Percentiles rank a stretch among this genome's conserved stretches.
These are phyloP conservation scores for Exocentrus adspersus DNA, from an alignment of 2,888 invertebrate species.

Conservation along the genomic window DNA sequence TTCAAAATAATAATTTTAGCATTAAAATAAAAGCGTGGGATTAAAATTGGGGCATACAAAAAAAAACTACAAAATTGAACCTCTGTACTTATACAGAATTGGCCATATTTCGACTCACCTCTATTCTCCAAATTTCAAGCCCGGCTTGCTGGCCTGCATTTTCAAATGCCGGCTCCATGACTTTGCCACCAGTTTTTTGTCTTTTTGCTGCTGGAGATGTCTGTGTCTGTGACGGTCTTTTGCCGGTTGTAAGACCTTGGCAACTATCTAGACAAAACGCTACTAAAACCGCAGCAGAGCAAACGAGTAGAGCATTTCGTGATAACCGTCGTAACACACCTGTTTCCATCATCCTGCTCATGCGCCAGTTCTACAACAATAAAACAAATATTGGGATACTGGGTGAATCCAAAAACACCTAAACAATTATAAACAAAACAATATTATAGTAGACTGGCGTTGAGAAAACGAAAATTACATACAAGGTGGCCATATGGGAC, in stretches of 20 bases:
- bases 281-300: constrained; percentile 3
- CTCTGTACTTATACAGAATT: not conserved
- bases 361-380: constrained; percentile 32
- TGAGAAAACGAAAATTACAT: too few relatives aligned
- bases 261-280: constrained; percentile 36
- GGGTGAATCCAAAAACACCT: not conserved
- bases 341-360: constrained; percentile 39
- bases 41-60: too few relatives aligned
- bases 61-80: too few relatives aligned
- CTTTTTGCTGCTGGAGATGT: constrained; percentile 33
- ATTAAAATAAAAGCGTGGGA: too few relatives aligned
- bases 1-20: too few relatives aligned
- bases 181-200: constrained; percentile 47
- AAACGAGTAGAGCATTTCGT: constrained; percentile 25
- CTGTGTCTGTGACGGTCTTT: constrained; percentile 33
- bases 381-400: not conserved
- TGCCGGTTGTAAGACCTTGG: constrained; percentile 30
- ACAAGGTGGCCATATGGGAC: too few relatives aligned
- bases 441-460: too few relatives aligned
- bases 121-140: constrained; percentile 82
- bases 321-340: constrained; percentile 32
- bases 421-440: not conserved
- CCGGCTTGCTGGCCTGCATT: constrained; percentile 76
- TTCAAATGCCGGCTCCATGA: constrained; percentile 75
- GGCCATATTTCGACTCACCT: constrained; percentile 71